Base-by-base conservation (phyloP, 2,797 vertebrate species). In the Pogonophryne albipinna region DNA sequence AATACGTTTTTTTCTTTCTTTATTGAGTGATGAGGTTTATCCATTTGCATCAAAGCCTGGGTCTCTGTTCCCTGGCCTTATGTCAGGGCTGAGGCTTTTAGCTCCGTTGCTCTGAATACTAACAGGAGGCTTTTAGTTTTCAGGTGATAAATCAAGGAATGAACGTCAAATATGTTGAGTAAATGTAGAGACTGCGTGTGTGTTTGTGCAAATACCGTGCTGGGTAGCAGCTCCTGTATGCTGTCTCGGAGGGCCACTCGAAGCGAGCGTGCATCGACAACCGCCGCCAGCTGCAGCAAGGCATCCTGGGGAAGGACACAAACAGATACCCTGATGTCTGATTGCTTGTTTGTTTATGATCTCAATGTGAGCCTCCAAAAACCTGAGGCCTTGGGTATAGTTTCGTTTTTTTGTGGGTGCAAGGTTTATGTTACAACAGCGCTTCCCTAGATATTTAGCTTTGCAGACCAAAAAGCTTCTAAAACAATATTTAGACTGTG, bases 221-320 rank as follows among this genome's bases (percentile, higher is more conserved):
- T 88, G 5, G 97, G 97, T 49, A 98, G 95, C 80, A 98, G 93
- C 1, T 96, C 92, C 46, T 93, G 92, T 13, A 97, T 72, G 67
- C 95, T 95, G 70, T 97, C 96, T 93, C 93, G 96, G 74, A 98
- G 94, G 86, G 95, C 95, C 13, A 67, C 94, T 71, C 92, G 96
- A 76, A 98, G 94, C 20, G 93, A 85, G 0, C 87, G 61, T 2
- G 83, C 61, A 10, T 98, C 95, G 49, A 97, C 94, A 9, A 95
- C 94, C 0, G 96, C 96, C 3, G 97, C 97, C 81, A 98, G 93
- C 88, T 87, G 96, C 91, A 99, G 95, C 92, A 99, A 91, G 82
- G 95, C 97, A 89, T 98, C 96, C 97, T 99, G 92, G 55, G 94
- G 80, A 91, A 83, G 78, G 89, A 84, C 63, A 91, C 72, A 92